Evolutionary conservation across 1,140 invertebrate species (phyloP), one percentile per base, ranked within the genome.

Genomic region (Coelopa frigida): DNA sequence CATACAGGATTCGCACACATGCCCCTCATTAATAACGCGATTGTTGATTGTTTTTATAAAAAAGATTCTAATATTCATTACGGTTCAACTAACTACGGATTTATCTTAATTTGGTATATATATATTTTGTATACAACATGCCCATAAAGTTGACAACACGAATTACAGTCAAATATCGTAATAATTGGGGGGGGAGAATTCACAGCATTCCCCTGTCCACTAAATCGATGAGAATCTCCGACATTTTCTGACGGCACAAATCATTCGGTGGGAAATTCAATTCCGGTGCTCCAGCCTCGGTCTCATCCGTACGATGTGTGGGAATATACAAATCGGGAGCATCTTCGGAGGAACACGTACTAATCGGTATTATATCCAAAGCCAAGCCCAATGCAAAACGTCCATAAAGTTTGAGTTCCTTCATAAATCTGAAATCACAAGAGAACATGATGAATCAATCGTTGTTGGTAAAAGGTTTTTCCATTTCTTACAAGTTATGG

Each of bases 311-410:
- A 11, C 51, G 46, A 11, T 53, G 51, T 14, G 43, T 51, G 26
- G 48, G 44, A 24, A 61, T 75, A 54, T 84, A 84, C 44, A 84
- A 61, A 56, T 84, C 82, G 0, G 82, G 82, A 0, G 82, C 82
- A 53, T 83, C 76, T 37, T 81, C 74, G 24, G 81, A 83, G 14
- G 80, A 76, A 47, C 82, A 84, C 0, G 79, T 84, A 52, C 79
- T 81, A 18, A 84, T 84, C 7, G 82, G 82, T 44, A 83, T 73
- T 56, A 84, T 83, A 48, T 85, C 83, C 44, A 85, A 49, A 0
- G 83, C 80, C 3, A 81, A 56, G 4, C 83, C 83, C 15, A 83
- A 70, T 1, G 80, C 82, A 51, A 83, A 84, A 20, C 73, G 73
- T 21, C 79, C 75, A 53, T 78, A 80, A 21, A 75, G 73, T 53